phyloP scores from a whole-genome alignment of 2,888 invertebrate genomes.

The Eupithecia centaureata region DNA sequence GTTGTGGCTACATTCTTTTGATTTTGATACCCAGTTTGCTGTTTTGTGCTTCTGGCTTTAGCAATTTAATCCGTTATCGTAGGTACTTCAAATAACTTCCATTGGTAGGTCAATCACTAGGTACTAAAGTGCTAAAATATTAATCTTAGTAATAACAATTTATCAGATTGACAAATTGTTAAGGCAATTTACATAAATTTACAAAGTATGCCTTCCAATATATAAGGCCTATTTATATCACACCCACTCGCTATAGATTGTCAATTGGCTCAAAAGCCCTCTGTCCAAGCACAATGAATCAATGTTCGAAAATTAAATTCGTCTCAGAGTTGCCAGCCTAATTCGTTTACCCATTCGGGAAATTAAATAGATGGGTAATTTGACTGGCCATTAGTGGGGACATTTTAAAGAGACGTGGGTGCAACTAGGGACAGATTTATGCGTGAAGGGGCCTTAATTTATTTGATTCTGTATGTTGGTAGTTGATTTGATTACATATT shows the following conservation, averaged over 20 bases:
- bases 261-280: constrained; percentile 24
- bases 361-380: constrained; percentile 84
- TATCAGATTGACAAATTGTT: constrained; percentile 2
- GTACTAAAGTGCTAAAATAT: not conserved
- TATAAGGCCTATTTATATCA: not conserved
- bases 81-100: not conserved
- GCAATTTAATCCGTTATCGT: not conserved
- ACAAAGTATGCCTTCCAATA: not conserved
- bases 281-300: constrained; percentile 60
- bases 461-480: constrained; percentile 52
- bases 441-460: constrained; percentile 58
- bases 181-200: constrained; percentile 3
- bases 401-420: constrained; percentile 66
- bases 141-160: not conserved
- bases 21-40: too few species aligned
- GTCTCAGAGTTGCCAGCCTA: constrained; percentile 80
- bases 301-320: constrained; percentile 79
- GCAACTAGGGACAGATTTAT: constrained; percentile 72
- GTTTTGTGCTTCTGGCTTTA: too few species aligned
- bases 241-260: constrained; percentile 13
- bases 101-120: not conserved
- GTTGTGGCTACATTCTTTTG: too few species aligned
- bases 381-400: constrained; percentile 76
- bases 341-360: constrained; percentile 82
- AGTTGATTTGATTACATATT: constrained; percentile 41